Evolutionary conservation across 2,888 invertebrate species (phyloP).

Genomic region (Temnothorax unifasciatus): DNA sequence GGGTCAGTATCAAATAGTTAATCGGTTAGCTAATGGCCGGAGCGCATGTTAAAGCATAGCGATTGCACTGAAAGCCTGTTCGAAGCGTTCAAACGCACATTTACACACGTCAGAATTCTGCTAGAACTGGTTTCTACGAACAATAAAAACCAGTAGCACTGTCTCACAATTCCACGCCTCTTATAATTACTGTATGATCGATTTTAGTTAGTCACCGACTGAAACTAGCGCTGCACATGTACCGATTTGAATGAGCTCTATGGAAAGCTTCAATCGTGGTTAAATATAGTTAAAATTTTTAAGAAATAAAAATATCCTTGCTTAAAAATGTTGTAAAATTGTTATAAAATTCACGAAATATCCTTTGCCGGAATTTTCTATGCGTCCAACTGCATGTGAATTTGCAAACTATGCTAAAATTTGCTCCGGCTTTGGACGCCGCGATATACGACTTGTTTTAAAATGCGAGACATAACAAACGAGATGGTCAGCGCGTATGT

Average conservation of each 20-base stretch:
- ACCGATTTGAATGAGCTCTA: neutral
- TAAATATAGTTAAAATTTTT: neutral
- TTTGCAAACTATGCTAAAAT: conserved; percentile 39
- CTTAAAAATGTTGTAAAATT: neutral
- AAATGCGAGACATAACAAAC: conserved; percentile 49
- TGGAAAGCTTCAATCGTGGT: neutral
- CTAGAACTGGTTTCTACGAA: conserved; percentile 31
- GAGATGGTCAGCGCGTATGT: conserved; percentile 29
- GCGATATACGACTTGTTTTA: conserved; percentile 40
- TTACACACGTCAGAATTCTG: neutral
- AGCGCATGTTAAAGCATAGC: neutral
- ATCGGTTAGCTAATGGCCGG: neutral
- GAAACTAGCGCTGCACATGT: neutral
- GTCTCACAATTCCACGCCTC: conserved; percentile 15
- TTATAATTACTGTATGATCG: conserved; percentile 25
- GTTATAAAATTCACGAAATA: neutral
- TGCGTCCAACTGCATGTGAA: neutral
- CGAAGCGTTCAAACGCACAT: neutral
- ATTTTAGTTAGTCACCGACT: conserved; percentile 29
- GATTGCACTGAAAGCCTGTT: conserved; percentile 1
- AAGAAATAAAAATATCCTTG: neutral
- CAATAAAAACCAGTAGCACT: conserved; percentile 30
- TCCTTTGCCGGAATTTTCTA: neutral
- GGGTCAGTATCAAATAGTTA: conserved; percentile 4
- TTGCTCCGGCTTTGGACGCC: conserved; percentile 2